Conservation (phyloP, 1,140 invertebrate genomes). For the Aphelenchoides besseyi region DNA sequence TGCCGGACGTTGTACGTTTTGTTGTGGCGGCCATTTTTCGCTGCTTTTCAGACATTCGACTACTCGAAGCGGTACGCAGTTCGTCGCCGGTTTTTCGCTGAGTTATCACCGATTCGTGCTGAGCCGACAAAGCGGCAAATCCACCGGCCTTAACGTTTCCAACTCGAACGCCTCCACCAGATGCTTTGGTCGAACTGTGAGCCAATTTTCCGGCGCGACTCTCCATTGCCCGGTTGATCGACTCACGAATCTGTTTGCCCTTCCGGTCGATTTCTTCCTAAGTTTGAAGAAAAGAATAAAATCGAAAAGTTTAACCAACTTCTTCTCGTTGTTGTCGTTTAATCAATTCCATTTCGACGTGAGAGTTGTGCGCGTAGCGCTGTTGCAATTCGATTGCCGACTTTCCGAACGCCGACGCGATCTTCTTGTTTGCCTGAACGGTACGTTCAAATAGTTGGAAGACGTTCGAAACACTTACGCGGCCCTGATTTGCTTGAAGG, state of each 20-base stretch:
- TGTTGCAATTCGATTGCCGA: conserved; percentile 31
- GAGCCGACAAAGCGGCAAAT: neutral
- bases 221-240: conserved; percentile 1
- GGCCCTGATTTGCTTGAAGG: conserved; percentile 36
- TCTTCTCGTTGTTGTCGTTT: conserved; percentile 30
- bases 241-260: neutral
- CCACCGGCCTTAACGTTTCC: conserved; percentile 25
- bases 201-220: neutral
- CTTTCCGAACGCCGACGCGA: conserved; percentile 34
- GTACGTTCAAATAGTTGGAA: conserved; percentile 7
- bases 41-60: neutral
- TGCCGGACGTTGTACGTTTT: neutral
- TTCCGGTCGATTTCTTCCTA: conserved; percentile 7
- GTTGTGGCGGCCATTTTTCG: neutral
- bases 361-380: conserved; percentile 33
- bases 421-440: conserved; percentile 41
- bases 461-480: conserved; percentile 27
- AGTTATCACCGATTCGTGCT: conserved; percentile 12
- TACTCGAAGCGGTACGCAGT: neutral
- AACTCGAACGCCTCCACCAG: conserved; percentile 25
- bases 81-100: conserved; percentile 14
- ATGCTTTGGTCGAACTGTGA: neutral
- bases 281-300: conserved; percentile 16
- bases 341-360: conserved; percentile 27
- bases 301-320: conserved; percentile 11